Base-by-base conservation (phyloP, 2,797 vertebrate genomes). In the Salmo trutta region DNA sequence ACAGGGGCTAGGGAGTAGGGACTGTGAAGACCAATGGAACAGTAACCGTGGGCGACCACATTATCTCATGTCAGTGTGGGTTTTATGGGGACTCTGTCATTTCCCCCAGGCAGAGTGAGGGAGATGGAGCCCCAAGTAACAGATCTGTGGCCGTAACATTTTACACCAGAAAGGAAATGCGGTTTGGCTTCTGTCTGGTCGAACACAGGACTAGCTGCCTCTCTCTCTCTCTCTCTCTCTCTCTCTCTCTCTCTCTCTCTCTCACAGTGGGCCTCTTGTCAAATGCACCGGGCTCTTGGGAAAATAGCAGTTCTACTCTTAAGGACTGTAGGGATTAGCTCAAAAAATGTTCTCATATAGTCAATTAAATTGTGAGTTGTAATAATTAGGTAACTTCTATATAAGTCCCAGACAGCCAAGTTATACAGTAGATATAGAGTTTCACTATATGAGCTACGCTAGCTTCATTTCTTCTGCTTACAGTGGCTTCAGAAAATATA, bases 101-200 rank as follows among this genome's bases (percentile, higher is more conserved):
- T 87, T 85, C 87, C 83, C n/a, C 81, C 77, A 52, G 41, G 41
- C 41, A 47, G 24, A 31, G 65, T 24, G 21, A 74, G 76, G 52
- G 52, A 52, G 71, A 79, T 85, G 86, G 71, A 85, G 76, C 79
- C n/a, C 74, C 80, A 75, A 78, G 2, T 24, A 75, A 67, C 77
- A 75, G 72, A 84, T 27, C 82, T 16, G 82, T 90, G 87, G 29
- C 82, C n/a, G 82, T 90, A 87, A 90, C 92, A 76, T 90, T 91
- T 86, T 84, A 92, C 79, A 81, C 83, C 78, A 82, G 77, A 81
- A 83, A 84, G 87, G 83, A 88, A 88, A 78, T 88, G 85, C 78
- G 88, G 89, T 92, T 87, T 92, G 89, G 88, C 89, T 86, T 88
- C 84, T 79, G 81, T 84, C 79, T 79, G 78, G 75, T 78, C 31